Evolutionary conservation across 2,797 vertebrate genomes (phyloP), one percentile per base, ranked within the genome.

Genomic region (Diplodus sargus): DNA sequence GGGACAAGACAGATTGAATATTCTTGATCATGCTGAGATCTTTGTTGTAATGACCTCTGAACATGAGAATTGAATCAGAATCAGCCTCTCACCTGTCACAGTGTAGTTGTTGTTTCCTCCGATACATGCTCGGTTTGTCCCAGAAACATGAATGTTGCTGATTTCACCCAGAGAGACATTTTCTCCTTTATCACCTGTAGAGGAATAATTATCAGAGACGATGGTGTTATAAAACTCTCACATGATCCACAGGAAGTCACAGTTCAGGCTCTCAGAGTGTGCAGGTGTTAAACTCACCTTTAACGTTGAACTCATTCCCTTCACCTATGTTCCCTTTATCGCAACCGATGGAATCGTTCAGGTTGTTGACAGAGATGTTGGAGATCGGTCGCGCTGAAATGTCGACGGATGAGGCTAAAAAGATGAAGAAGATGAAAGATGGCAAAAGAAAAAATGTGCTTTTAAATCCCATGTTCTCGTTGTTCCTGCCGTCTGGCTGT

Each of bases 21-120:
- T 39, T 3, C 39, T 39, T 39, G 39, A 39, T 11, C 9, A 11
- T 39, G 39, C 52, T 74, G 20, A 23, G 49, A 49, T 57, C 12
- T 25, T 20, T 51, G 12, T 22, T 63, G 16, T 57, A 49, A 39
- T 48, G 4, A 48, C 16, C 15, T 65, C 20, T 23, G 17, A 23
- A 39, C 45, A 59, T 59, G 39, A 39, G 39, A 39, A 39, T 11
- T 39, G 16, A 49, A 23, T 74, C 25, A 23, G 23, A 51, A 63
- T 45, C 53, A 30, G 54, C 20, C 43, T 25, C 64, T 47, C 25
- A 54, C 39, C 57, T 15, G 34, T 68, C 48, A 76, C 64, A 22
- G 20, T 34, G 56, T 18, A 47, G 48, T 10, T 4, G 20, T 68
- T 68, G 15, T 20, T 60, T 45, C 56, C 64, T 53, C 54, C 61